Base-by-base conservation (phyloP, 2,113 vertebrate species). In the Numenius arquata region DNA sequence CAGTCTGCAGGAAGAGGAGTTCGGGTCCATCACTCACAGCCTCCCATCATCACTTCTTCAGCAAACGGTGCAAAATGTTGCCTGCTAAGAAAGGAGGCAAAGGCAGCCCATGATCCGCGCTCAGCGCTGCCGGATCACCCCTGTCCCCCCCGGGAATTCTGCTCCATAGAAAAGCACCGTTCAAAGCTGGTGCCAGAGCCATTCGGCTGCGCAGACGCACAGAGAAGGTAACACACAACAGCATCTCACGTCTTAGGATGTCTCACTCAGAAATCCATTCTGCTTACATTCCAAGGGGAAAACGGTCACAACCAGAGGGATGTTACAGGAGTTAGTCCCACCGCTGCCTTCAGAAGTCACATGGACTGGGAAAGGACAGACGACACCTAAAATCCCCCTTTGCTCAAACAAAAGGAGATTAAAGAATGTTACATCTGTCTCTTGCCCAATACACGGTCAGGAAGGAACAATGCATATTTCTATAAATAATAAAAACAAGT, bases 401-500 rank as follows among this genome's bases (percentile, higher is more conserved):
- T 17, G 36, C 66, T 45, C 10, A 9, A 73, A 15, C 0, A 3
- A 41, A 29, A 63, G 36, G 41, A 77, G 76, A 63, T 58, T 3
- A 27, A 63, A 30, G 72, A 23, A 19, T 15, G 2, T 4, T 4
- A 6, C 2, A 7, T 12, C 48, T 15, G 41, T 14, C 30, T 36
- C 70, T 10, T 19, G 22, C 41, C 53, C 71, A 3, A 7, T 2
- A 5, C 0, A 3, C 4, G 6, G 4, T 40, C 29, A 10, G 74
- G 71, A 45, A 77, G 40, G 70, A 68, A 71, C 71, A 32, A 78
- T 6, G 34, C 20, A 4, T 8, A 15, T 62, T 40, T 45, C 81
- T 72, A 21, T 29, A 50, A 76, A 66, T 67, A 76, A 89, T 27
- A 30, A 66, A 80, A 66, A 61, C 32, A 45, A 58, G 71, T 3